Conservation (phyloP, 2,888 invertebrate species). For the Teleiodes luculella region DNA sequence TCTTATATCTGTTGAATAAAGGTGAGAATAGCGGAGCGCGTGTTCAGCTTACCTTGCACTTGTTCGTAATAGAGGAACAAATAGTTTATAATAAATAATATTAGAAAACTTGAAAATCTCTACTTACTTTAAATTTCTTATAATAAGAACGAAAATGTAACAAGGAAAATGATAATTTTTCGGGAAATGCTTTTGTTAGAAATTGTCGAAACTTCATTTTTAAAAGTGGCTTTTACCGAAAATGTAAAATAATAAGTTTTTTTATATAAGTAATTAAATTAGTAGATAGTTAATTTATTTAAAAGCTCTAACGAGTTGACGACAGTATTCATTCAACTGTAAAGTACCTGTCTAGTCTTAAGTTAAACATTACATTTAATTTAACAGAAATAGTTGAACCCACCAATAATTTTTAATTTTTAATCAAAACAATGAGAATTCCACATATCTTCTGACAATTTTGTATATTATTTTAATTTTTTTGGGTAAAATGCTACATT, state of each 20-base stretch:
- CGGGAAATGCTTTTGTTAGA: too few species aligned
- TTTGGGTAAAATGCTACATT: conserved; percentile 46
- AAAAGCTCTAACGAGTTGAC: conserved; percentile 26
- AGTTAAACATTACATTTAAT: conserved; percentile 41
- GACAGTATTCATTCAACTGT: conserved; percentile 66
- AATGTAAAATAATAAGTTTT: too few species aligned
- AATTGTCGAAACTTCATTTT: too few species aligned
- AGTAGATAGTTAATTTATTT: background rate
- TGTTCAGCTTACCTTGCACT: too few species aligned
- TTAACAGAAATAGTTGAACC: conserved; percentile 37
- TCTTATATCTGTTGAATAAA: too few species aligned
- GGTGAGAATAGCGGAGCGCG: too few species aligned
- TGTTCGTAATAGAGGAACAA: too few species aligned
- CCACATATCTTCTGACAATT: conserved; percentile 14
- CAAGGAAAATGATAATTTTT: too few species aligned
- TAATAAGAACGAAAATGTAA: too few species aligned
- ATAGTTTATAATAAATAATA: too few species aligned
- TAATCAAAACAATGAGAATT: background rate
- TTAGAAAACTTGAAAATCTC: background rate
- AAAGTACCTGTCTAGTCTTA: conserved; percentile 76
- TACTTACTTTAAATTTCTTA: background rate
- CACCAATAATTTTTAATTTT: conserved; percentile 38
- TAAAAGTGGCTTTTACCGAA: background rate
- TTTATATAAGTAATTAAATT: too few species aligned
- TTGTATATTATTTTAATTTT: background rate